Conservation (phyloP, 2,113 vertebrate species). For the Colaptes auratus region DNA sequence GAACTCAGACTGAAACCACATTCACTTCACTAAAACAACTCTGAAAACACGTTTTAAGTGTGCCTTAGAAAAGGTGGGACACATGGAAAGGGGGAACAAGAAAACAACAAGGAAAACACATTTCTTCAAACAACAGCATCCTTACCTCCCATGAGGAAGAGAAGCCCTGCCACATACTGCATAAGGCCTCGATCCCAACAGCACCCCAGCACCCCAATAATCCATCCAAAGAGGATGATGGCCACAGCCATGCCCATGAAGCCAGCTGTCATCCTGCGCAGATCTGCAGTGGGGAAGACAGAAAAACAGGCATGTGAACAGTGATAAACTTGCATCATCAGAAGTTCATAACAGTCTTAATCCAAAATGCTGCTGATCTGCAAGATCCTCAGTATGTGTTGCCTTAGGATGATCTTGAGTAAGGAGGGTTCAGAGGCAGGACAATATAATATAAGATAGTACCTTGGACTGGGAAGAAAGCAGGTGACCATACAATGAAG, state of each 20-base stretch:
- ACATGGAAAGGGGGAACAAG: neutral
- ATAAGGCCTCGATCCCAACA: constrained; percentile 98
- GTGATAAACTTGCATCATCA: neutral
- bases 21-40: neutral
- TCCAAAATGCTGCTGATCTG: neutral
- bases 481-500: neutral
- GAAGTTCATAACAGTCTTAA: neutral
- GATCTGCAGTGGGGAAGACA: constrained; percentile 77
- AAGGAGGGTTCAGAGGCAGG: neutral
- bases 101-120: neutral
- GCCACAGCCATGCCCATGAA: constrained; percentile 99
- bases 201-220: constrained; percentile 94
- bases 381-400: neutral
- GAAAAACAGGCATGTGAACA: neutral
- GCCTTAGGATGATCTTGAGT: neutral
- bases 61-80: neutral
- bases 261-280: constrained; percentile 96
- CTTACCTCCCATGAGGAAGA: constrained; percentile 99
- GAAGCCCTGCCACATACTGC: constrained; percentile 98
- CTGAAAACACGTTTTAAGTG: neutral
- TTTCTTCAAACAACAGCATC: neutral
- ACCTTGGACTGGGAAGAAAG: neutral
- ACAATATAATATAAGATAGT: neutral
- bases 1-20: neutral
- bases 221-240: constrained; percentile 98